Evolutionary conservation across 2,797 vertebrate species (phyloP).

Genomic region (Melopsittacus undulatus): DNA sequence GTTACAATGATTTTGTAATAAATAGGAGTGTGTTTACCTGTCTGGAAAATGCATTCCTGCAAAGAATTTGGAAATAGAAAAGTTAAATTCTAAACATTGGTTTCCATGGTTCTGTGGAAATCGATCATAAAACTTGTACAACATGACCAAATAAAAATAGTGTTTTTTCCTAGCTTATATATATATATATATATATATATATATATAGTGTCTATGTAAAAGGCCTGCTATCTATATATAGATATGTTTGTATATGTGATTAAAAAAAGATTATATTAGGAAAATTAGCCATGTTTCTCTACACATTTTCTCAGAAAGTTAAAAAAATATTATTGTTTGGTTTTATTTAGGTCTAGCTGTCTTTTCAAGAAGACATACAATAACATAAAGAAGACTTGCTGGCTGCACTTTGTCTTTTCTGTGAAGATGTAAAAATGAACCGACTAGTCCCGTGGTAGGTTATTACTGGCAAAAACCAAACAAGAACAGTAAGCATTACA

Average conservation of each 20-base stretch:
- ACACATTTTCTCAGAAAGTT: background rate
- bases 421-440: background rate
- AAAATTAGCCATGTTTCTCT: background rate
- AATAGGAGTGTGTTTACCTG: background rate
- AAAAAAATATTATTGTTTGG: background rate
- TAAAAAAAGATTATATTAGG: background rate
- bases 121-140: background rate
- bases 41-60: background rate
- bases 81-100: background rate
- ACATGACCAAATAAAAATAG: background rate
- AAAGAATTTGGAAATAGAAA: background rate
- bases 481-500: background rate
- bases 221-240: background rate
- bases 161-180: rapidly evolving
- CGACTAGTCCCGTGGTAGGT: background rate
- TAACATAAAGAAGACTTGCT: background rate
- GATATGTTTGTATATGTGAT: background rate
- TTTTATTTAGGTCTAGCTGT: background rate
- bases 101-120: background rate
- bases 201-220: background rate
- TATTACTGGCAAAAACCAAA: background rate
- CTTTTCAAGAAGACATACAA: background rate
- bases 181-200: background rate
- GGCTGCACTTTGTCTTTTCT: background rate
- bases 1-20: background rate